A percentile compares a stretch with the other conserved stretches of the same genome.
phyloP scores from a whole-genome alignment of 2,113 vertebrate species.

The Perca flavescens region DNA sequence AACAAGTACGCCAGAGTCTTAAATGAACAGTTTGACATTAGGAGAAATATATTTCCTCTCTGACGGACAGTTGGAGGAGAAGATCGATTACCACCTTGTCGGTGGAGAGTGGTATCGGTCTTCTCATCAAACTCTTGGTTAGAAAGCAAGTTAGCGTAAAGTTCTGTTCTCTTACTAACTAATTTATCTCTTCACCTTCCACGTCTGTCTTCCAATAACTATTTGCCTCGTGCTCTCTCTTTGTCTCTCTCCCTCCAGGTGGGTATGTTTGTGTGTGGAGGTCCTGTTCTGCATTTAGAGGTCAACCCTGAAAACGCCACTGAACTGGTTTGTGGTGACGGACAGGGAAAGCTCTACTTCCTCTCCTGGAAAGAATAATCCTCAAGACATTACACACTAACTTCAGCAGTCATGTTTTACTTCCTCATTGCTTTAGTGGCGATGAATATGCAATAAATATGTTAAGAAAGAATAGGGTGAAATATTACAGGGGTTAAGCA shows the following conservation, averaged over 20 bases:
- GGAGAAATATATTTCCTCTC: not conserved
- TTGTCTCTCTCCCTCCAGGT: conserved; percentile 54
- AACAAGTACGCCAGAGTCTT: conserved; percentile 69
- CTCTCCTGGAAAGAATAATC: conserved; percentile 79
- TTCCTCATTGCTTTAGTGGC: not conserved
- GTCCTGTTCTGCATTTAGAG: conserved; percentile 76
- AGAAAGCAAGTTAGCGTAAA: not conserved
- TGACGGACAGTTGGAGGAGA: not conserved
- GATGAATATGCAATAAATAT: not conserved
- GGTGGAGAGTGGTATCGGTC: not conserved
- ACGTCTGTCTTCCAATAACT: not conserved
- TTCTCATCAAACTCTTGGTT: not conserved
- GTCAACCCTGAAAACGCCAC: conserved; percentile 72
- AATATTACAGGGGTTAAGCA: not conserved
- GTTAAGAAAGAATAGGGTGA: not conserved
- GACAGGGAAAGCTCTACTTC: conserved; percentile 78
- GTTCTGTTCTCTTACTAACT: not conserved
- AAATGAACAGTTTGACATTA: not conserved
- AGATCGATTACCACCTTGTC: not conserved
- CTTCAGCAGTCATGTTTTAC: not conserved
- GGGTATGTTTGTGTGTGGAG: conserved; percentile 82
- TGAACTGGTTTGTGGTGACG: conserved; percentile 79
- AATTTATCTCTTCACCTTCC: not conserved
- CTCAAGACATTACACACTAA: not conserved
- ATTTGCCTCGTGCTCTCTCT: not conserved